Evolutionary conservation across 2,113 vertebrate species (phyloP).

Genomic region (Nasalis larvatus): DNA sequence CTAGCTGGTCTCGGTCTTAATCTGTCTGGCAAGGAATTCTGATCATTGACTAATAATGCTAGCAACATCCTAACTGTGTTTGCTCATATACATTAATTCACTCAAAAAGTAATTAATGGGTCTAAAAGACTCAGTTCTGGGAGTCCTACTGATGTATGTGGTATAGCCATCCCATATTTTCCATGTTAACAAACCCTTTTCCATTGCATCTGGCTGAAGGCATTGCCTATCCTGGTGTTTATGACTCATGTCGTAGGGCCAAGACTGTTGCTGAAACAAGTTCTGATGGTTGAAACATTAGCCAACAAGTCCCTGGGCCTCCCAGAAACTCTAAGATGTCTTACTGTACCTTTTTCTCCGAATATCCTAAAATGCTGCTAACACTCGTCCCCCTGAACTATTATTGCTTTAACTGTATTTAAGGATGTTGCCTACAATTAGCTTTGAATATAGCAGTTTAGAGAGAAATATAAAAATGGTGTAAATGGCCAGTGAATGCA

Average conservation of each 20-base stretch:
- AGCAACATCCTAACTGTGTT: background rate
- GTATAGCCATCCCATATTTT: background rate
- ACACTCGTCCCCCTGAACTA: background rate
- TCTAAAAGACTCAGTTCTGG: background rate
- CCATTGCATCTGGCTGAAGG: background rate
- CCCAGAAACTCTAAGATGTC: background rate
- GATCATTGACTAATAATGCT: background rate
- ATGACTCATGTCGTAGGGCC: background rate
- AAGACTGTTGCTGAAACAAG: background rate
- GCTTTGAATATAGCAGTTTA: background rate
- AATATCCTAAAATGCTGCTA: background rate
- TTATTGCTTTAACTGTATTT: background rate
- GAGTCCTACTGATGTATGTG: background rate
- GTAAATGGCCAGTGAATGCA: background rate
- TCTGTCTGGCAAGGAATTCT: background rate
- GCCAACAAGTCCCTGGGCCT: background rate
- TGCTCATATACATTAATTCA: conserved; percentile 21
- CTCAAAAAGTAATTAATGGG: conserved; percentile 15
- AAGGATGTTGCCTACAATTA: background rate
- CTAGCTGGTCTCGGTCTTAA: background rate
- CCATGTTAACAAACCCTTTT: conserved; percentile 16
- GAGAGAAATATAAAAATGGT: background rate
- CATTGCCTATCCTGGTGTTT: background rate
- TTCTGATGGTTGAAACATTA: background rate
- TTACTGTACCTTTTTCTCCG: background rate